Evolutionary conservation across 2,797 vertebrate genomes (phyloP).

Genomic region (Allobates femoralis): DNA sequence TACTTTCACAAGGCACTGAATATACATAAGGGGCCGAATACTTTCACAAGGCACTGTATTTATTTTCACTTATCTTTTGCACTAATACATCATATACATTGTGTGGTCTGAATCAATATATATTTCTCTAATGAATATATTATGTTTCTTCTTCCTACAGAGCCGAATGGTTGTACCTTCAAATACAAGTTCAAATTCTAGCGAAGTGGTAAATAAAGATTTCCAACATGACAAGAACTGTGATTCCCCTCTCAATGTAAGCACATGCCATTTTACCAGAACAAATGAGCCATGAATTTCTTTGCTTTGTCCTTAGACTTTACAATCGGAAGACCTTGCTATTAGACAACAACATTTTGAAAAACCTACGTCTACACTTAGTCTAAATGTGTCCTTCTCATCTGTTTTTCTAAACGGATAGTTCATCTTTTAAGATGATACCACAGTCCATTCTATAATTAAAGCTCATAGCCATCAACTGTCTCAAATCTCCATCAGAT

Average conservation of each 20-base stretch:
- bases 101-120: too few relatives aligned
- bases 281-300: slow-evolving; percentile 4
- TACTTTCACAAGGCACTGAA: too few relatives aligned
- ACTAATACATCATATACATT: too few relatives aligned
- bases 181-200: slow-evolving; percentile 37
- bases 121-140: neutral
- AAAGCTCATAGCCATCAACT: neutral
- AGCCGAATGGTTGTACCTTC: neutral
- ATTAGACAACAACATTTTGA: neutral
- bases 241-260: slow-evolving; percentile 48
- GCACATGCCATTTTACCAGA: slow-evolving; percentile 25
- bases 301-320: neutral
- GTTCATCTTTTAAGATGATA: neutral
- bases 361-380: neutral
- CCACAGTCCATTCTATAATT: neutral
- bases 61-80: too few relatives aligned
- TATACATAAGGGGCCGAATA: too few relatives aligned
- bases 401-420: neutral
- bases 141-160: slow-evolving; percentile 14
- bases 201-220: slow-evolving; percentile 17
- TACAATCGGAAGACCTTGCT: neutral
- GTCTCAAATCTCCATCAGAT: neutral
- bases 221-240: slow-evolving; percentile 47
- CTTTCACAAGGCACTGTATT: too few relatives aligned
- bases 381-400: neutral